Base-by-base conservation (phyloP, 2,113 vertebrate species). In the Oncorhynchus keta region DNA sequence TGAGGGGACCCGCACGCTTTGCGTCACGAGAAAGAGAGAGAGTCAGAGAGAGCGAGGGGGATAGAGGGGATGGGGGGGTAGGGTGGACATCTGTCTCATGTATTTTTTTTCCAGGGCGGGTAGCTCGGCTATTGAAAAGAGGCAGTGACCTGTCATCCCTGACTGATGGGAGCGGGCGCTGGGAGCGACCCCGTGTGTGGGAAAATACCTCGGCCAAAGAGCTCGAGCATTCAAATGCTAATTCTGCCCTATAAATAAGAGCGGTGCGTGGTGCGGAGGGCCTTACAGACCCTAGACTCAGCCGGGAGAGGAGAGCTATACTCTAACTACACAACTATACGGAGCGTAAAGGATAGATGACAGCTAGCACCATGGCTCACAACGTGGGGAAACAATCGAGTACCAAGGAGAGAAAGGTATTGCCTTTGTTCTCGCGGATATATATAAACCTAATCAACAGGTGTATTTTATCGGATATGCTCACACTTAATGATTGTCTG, bases 331-430 rank as follows among this genome's bases (percentile, higher is more conserved):
- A 77, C 71, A 68, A 72, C 78, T 76, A 28, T 75, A 49, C 72
- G 45, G 22, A 62, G 72, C 51, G 67, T 28, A 35, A 20, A 64
- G 66, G 30, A 64, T 70, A 85, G 68, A 97, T 96, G 96, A 96
- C 95, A 0, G 94, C 95, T 59, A 76, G 93, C 9, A 88, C 91
- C 20, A 68, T 83, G 74, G 67, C 83, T 20, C 86, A 90, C 82
- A 70, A 81, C 71, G 77, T 86, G 70, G 92, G 91, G 77, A 95
- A 89, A 89, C 90, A 91, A 18, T 51, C 93, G 82, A 93, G 81
- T 79, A 92, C 88, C 62, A 96, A 95, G 80, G 95, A 97, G 83
- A 94, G 96, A 86, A 96, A 97, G 96, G 96, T 97, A 91, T 62
- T 69, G 48, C n/a, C 5, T 18, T 24, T 68, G 20, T 35, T 11